phyloP scores from a whole-genome alignment of 2,113 vertebrate genomes.

The Chaetodon trifascialis region DNA sequence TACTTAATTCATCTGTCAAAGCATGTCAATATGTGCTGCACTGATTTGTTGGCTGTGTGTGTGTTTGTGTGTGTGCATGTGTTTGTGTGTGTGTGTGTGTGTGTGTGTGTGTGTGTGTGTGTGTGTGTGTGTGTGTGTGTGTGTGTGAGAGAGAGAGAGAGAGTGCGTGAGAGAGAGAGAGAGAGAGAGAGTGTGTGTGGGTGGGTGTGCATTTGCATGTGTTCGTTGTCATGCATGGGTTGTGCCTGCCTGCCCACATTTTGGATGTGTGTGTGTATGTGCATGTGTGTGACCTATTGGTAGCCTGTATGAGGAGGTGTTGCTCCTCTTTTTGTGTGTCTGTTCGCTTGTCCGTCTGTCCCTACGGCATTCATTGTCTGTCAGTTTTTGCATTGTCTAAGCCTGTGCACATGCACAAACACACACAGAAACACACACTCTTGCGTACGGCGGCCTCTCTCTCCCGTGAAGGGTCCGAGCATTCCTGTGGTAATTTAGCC shows the following conservation, averaged over 20 bases:
- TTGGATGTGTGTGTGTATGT: conserved; percentile 46
- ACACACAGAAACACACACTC: conserved; percentile 24
- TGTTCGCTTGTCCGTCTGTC: conserved; percentile 62
- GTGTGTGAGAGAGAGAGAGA: no score
- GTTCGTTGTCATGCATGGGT: conserved; percentile 67
- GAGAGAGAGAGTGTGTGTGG: neutral
- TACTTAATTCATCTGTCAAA: conserved; percentile 90
- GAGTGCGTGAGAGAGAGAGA: no score
- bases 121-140: conserved; percentile 34
- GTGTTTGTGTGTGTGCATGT: conserved; percentile 32
- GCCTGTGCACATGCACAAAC: conserved; percentile 13
- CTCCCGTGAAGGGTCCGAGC: conserved; percentile 90
- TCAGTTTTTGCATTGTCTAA: conserved; percentile 63
- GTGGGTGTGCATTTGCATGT: conserved; percentile 58
- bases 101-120: conserved; percentile 69
- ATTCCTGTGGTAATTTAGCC: conserved; percentile 95
- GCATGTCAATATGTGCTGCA: conserved; percentile 85
- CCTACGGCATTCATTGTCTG: conserved; percentile 67
- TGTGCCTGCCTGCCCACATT: conserved; percentile 52
- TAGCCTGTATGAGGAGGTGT: conserved; percentile 56
- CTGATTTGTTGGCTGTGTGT: conserved; percentile 79
- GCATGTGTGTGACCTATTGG: conserved; percentile 52
- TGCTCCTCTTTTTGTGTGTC: conserved; percentile 64
- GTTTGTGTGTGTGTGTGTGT: conserved; percentile 30
- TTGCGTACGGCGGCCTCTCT: conserved; percentile 75